Conservation (phyloP, 2,888 invertebrate genomes). For the Metopia argyrocephala region DNA sequence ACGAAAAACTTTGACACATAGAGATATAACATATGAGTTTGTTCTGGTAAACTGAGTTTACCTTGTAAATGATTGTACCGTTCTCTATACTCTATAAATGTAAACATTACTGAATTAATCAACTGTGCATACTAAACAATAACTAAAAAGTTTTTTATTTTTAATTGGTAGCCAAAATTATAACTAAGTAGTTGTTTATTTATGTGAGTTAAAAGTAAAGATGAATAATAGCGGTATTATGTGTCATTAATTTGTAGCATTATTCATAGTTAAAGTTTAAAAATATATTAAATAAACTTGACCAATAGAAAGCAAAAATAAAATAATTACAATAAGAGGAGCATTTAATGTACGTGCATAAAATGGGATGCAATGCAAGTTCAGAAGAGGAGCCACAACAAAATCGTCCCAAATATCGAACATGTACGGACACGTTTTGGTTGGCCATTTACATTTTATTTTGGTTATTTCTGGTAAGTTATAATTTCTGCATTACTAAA, state of each 20-base stretch:
- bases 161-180: background rate
- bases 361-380: slow-evolving; percentile 85
- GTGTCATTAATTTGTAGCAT: slow-evolving; percentile 10
- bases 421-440: slow-evolving; percentile 92
- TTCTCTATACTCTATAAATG: background rate
- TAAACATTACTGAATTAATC: background rate
- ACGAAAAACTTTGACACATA: too few relatives aligned
- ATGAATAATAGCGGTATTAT: slow-evolving; percentile 24
- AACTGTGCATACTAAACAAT: slow-evolving; percentile 27
- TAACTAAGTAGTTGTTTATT: slow-evolving; percentile 52
- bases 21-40: too few relatives aligned
- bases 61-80: too few relatives aligned
- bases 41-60: too few relatives aligned
- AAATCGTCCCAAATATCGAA: slow-evolving; percentile 82
- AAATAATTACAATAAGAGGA: background rate
- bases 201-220: slow-evolving; percentile 17
- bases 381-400: slow-evolving; percentile 79
- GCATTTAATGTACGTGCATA: background rate
- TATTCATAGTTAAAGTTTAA: slow-evolving; percentile 30
- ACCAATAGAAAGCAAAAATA: slow-evolving; percentile 17
- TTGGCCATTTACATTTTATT: slow-evolving; percentile 87
- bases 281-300: slow-evolving; percentile 10
- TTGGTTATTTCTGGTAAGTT: slow-evolving; percentile 89
- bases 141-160: background rate
- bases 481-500: too few relatives aligned